Base-by-base conservation (phyloP, 2,888 invertebrate species). In the Pediacus dermestoides region DNA sequence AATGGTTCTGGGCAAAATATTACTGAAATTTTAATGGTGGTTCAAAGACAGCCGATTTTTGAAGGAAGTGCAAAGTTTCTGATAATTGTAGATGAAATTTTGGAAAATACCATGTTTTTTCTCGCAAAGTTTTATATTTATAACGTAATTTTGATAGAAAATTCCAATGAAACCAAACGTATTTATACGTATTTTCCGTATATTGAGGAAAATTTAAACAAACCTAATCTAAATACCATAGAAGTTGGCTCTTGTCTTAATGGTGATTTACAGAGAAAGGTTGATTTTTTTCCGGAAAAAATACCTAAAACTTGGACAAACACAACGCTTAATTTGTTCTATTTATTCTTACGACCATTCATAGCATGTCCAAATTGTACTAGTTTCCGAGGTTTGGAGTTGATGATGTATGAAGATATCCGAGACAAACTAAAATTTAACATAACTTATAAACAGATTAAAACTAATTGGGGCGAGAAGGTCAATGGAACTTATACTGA, bases 221-320 rank as follows among this genome's bases (percentile, higher is more conserved):
- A 18, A 18, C 21, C 6, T 7, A 18, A 18, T n/a, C n/a, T 18
- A n/a, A 18, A 18, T 18, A 18, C 21, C 6, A 18, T 7, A 18
- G 6, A 7, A 18, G n/a, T 18, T 18, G 21, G 21, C n/a, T 7
- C 6, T 7, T 18, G 21, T 18, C 6, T 18, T 6, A n/a, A n/a
- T n/a, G n/a, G n/a, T n/a, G n/a, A n/a, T n/a, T n/a, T n/a, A n/a
- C n/a, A n/a, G n/a, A n/a, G n/a, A 18, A 18, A 18, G 6, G 21
- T 18, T n/a, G 21, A 18, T 6, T 18, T 18, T 18, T 18, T 18
- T n/a, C 21, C 21, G 21, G n/a, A 18, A 7, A 18, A 18, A 18
- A 18, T 18, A 7, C 21, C 21, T 7, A 7, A 7, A 7, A 7
- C 21, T 6, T 18, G 21, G 21, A 6, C 6, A 18, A 18, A 18